Evolutionary conservation across 2,113 vertebrate species (phyloP), one percentile per base, ranked within the genome.

Genomic region (Cygnus atratus): DNA sequence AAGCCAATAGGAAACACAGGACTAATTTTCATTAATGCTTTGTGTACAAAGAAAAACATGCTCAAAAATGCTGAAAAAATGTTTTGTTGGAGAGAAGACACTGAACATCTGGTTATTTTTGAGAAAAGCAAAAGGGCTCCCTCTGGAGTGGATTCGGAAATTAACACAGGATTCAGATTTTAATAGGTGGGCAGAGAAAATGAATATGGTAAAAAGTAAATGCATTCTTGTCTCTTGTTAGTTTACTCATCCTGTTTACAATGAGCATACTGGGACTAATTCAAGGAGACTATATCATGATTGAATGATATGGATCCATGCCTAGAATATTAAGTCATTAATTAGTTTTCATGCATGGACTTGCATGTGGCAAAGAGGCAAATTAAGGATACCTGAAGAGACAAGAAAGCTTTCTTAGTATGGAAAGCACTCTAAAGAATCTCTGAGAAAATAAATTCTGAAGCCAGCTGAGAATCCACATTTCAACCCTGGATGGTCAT

Each of bases 111-210:
- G 95, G 62, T 58, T 18, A 9, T 3, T 26, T 0, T 66, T 2
- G 33, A 72, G 87, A 3, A 82, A 87, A 88, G 83, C 75, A 46
- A 14, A 15, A 93, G 94, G 95, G 93, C 90, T 96, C 95, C 95
- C 95, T 87, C 85, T 90, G 92, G 61, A 97, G 96, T 29, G 48
- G 72, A 76, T 74, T 66, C 76, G 50, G 9, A 14, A 54, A 28
- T 1, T 4, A 70, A 12, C 91, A 80, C 82, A 14, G 71, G 28
- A 15, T 4, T 33, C 10, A 6, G 41, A 12, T 5, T 35, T 16
- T 15, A 25, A 44, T 3, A 6, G 54, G 41, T 21, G 5, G 39
- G 50, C 57, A 50, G 43, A 22, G 58, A 24, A 28, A 29, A 88
- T 0, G 70, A 35, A 39, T 57, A 52, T 1, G 3, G 66, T 14